A percentile compares a stretch with the other conserved stretches of the same genome.
Conservation (phyloP, 2,113 vertebrate species). For the Hippocampus zosterae region DNA sequence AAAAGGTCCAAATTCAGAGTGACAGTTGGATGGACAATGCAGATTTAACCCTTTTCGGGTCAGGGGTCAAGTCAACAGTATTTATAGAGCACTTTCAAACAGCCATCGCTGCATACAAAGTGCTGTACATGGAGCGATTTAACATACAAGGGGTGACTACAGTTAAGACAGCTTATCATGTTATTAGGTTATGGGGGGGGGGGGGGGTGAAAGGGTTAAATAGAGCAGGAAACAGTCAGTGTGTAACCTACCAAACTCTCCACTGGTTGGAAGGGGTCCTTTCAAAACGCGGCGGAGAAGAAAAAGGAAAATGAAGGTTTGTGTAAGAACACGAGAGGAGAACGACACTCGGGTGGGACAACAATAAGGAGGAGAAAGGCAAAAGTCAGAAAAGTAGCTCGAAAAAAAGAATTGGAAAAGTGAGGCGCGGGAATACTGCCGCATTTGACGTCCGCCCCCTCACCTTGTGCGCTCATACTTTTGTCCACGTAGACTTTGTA, state of each 20-base stretch:
- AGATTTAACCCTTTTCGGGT: too few species aligned
- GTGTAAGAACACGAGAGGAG: conserved; percentile 16
- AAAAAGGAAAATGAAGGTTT: conserved; percentile 25
- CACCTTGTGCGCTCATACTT: conserved; percentile 88
- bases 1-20: too few species aligned
- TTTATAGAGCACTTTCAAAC: too few species aligned
- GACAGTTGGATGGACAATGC: too few species aligned
- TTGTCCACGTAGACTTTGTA: conserved; percentile 91
- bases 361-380: neutral
- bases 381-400: too few species aligned
- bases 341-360: neutral
- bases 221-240: neutral
- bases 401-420: neutral
- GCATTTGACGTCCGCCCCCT: conserved; percentile 7
- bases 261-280: conserved; percentile 83
- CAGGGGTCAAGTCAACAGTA: too few species aligned
- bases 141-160: too few species aligned
- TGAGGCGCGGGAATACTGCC: neutral
- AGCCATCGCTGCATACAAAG: too few species aligned
- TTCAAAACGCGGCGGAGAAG: conserved; percentile 59
- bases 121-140: too few species aligned
- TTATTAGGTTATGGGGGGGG: too few species aligned
- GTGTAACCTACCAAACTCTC: conserved; percentile 87
- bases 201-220: neutral
- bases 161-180: too few species aligned